Evolutionary conservation across 2,113 vertebrate genomes (phyloP).

Genomic region (Sinocyclocheilus rhinocerous): DNA sequence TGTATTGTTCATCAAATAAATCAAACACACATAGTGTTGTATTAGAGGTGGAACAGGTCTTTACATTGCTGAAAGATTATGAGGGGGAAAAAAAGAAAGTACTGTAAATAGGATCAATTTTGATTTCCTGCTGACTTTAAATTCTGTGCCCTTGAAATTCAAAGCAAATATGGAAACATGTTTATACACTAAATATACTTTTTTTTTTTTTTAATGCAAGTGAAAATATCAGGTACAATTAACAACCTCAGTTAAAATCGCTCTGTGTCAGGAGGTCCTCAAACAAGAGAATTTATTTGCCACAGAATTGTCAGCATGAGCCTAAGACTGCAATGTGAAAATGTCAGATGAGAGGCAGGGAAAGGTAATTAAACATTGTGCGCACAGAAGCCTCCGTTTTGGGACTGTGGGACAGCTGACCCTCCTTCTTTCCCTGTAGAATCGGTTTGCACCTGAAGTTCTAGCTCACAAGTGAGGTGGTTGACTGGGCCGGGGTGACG

Average conservation of each 20-base stretch:
- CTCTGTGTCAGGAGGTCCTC: not conserved
- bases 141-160: no score
- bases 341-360: constrained; percentile 29
- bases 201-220: not conserved
- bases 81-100: no score
- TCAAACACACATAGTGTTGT: no score
- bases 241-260: not conserved
- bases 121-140: no score
- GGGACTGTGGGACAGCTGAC: constrained; percentile 28
- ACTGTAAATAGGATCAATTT: no score
- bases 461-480: constrained; percentile 63
- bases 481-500: constrained; percentile 58
- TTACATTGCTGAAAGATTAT: no score
- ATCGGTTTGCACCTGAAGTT: constrained; percentile 48
- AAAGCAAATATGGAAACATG: not conserved
- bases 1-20: no score
- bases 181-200: not conserved
- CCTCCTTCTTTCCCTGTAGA: constrained; percentile 26
- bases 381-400: constrained; percentile 28
- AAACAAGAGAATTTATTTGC: constrained; percentile 17
- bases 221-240: not conserved
- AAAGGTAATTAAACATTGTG: constrained; percentile 35
- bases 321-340: constrained; percentile 24
- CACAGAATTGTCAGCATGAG: not conserved
- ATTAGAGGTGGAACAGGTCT: no score